Evolutionary conservation across 2,113 vertebrate genomes (phyloP), one percentile per base, ranked within the genome.

Genomic region (Bostrychus sinensis): DNA sequence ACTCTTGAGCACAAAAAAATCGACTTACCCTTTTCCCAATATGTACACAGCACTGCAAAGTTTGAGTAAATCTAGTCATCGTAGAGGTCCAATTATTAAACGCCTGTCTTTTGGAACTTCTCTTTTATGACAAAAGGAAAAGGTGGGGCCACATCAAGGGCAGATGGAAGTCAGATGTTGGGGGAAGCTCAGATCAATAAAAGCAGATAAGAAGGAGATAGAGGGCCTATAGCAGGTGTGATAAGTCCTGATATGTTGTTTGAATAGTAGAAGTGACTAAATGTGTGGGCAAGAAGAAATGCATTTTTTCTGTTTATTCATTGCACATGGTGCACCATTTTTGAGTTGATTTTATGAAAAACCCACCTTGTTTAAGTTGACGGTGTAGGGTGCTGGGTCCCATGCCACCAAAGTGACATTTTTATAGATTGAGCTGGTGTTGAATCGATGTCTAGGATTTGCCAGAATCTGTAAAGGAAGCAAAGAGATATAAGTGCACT

Each of bases 361-460:
- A 70, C 92, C 88, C 87, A 99, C 97, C 94, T 95, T 93, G 12
- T 94, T 89, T 59, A 99, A 86, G 85, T 99, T 91, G 71, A 97
- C 90, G 11, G 92, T 90, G 77, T 99, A 98, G 4, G 96, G 96
- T 16, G 97, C 95, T 42, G 97, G 97, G 79, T 99, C 97, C 97
- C 97, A 99, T 30, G 96, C 97, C 72, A 99, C 91, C 86, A 99
- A 88, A 51, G 93, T 92, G 62, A 98, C 90, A 59, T 98, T 94
- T 91, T 95, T 98, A 82, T 98, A 99, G 70, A 99, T 92, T 1
- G 93, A 92, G 72, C 93, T 99, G 19, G 92, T 94, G 1, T 93
- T 91, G 87, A 99, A 99, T 34, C 90, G 92, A 80, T 96, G 90
- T 19, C 69, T 91, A 30, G 96, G 93, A 75, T 96, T 96, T 50